These are phyloP conservation scores for Rhingia campestris DNA, from an alignment of 2,888 invertebrate species.

Conservation along the genomic window DNA sequence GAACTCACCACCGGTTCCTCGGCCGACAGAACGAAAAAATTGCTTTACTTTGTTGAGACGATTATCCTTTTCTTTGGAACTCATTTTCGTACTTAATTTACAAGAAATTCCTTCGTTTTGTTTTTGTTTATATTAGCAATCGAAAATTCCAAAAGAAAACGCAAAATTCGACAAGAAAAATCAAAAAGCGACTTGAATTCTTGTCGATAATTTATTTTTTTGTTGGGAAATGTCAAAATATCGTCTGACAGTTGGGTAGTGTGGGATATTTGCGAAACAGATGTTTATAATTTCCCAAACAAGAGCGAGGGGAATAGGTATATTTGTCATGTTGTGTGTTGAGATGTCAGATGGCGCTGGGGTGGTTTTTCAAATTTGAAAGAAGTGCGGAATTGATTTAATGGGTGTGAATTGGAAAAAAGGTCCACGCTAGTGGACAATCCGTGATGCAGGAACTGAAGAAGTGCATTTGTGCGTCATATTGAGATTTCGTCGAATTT, in stretches of 20 bases:
- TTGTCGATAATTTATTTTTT: not conserved
- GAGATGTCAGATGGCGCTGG: not conserved
- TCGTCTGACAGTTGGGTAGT: constrained; percentile 9
- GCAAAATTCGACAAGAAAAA: constrained; percentile 1
- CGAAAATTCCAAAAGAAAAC: constrained; percentile 14
- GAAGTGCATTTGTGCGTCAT: no score
- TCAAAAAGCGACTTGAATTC: constrained; percentile 7
- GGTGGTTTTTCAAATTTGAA: no score
- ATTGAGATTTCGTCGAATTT: no score
- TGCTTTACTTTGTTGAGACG: constrained; percentile 88
- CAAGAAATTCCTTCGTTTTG: not conserved
- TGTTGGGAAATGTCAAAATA: constrained; percentile 30
- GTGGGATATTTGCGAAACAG: constrained; percentile 23
- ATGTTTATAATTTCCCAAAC: constrained; percentile 48
- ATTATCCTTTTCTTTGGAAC: constrained; percentile 80
- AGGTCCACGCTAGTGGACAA: no score
- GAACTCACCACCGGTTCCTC: constrained; percentile 73
- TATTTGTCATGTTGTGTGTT: not conserved
- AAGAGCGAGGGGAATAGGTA: not conserved
- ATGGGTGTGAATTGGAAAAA: no score
- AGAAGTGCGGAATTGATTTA: no score
- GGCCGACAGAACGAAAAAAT: constrained; percentile 87
- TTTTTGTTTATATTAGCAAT: not conserved
- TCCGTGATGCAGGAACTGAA: no score
- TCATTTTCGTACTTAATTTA: constrained; percentile 77